Conservation (phyloP, 2,797 vertebrate genomes). For the Molossus alvarezi region DNA sequence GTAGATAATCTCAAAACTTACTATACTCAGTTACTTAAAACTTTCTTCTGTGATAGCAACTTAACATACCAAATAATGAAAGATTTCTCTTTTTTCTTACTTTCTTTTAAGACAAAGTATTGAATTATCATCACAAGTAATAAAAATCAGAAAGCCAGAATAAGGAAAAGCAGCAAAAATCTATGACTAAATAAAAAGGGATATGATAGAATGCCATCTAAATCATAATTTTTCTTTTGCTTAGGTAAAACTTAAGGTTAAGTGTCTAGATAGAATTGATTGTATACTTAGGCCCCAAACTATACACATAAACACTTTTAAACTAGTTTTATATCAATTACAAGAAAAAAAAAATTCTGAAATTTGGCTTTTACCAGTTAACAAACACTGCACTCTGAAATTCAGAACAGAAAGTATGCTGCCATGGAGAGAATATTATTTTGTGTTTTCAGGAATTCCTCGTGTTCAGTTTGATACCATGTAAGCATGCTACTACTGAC, state of each 20-base stretch:
- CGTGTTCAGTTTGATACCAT: background rate
- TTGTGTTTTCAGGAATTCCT: constrained; percentile 44
- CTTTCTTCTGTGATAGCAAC: background rate
- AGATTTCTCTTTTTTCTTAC: background rate
- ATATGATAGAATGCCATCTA: background rate
- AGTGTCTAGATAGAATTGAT: background rate
- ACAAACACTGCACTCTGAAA: constrained; percentile 6
- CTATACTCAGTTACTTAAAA: constrained; percentile 50
- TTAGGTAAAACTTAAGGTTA: background rate
- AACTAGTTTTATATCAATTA: constrained; percentile 14
- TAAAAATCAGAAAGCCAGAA: background rate
- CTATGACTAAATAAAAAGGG: background rate
- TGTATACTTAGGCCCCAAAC: background rate
- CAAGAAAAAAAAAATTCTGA: constrained; percentile 17
- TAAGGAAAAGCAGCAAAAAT: background rate
- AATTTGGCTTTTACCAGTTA: constrained; percentile 21
- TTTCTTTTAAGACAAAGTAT: background rate
- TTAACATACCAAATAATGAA: background rate
- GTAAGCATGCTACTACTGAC: background rate
- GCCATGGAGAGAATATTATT: background rate
- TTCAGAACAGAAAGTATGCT: background rate
- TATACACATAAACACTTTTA: background rate
- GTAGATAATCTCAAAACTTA: background rate
- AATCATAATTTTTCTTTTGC: background rate
- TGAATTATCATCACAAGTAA: constrained; percentile 13